Percentiles rank a stretch among this genome's conserved stretches.
These are phyloP conservation scores for Lophura nycthemera DNA, from an alignment of 2,113 vertebrate species.

Conservation along the genomic window DNA sequence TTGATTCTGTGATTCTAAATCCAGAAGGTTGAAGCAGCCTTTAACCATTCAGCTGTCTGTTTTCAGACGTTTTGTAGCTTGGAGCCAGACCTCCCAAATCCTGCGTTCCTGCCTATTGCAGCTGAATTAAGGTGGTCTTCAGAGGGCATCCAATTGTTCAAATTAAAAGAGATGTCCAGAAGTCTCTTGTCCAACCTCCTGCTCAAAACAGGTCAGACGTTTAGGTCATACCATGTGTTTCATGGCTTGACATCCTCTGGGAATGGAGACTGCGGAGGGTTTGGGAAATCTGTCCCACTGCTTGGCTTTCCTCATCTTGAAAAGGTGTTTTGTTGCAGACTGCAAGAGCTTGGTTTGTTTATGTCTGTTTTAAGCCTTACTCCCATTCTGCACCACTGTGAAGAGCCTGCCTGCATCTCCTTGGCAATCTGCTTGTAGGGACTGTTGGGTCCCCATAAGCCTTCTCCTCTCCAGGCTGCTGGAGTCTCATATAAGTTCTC, in stretches of 20 bases:
- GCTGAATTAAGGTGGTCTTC: neutral
- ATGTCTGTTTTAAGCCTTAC: neutral
- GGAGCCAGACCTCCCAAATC: fast-evolving
- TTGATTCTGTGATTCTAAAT: no score
- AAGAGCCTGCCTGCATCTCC: neutral
- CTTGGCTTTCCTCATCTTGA: neutral
- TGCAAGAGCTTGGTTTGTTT: neutral
- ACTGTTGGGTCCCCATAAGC: neutral
- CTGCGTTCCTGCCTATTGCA: neutral
- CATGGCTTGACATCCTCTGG: neutral
- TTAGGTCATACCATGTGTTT: neutral
- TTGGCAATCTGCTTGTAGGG: fast-evolving
- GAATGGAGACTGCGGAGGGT: neutral
- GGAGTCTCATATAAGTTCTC: neutral
- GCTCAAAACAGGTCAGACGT: neutral
- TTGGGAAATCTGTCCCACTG: no score
- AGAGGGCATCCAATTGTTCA: fast-evolving
- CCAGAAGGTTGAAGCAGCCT: neutral
- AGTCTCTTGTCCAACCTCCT: neutral
- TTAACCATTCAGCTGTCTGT: fast-evolving
- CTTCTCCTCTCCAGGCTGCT: neutral
- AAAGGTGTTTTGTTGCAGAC: neutral
- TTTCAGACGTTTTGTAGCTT: neutral
- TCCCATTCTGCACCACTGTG: neutral
- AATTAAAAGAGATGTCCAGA: neutral